Conservation (phyloP, 1,140 invertebrate genomes). For the Drosophila cardini region DNA sequence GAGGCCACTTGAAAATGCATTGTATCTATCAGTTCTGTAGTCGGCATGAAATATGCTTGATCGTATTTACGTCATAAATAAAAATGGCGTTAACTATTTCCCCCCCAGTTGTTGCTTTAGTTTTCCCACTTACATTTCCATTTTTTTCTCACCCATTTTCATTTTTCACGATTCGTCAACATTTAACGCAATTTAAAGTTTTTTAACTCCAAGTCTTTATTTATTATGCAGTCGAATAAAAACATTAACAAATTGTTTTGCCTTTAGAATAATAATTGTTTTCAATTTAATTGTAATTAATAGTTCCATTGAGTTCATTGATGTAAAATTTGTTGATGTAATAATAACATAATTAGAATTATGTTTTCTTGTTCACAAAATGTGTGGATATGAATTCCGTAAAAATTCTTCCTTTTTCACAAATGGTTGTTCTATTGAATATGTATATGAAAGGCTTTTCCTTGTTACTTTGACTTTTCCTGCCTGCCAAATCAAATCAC, state of each 20-base stretch:
- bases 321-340: too few species aligned
- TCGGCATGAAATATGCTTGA: constrained; percentile 73
- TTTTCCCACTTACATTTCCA: not conserved
- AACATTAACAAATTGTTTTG: constrained; percentile 22
- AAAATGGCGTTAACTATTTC: constrained; percentile 79
- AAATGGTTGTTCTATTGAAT: too few species aligned
- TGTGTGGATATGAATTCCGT: too few species aligned
- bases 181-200: constrained; percentile 75
- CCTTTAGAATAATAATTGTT: constrained; percentile 8
- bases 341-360: too few species aligned
- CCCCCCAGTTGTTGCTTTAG: constrained; percentile 40
- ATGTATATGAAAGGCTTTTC: not conserved
- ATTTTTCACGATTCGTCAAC: constrained; percentile 60
- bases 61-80: constrained; percentile 80
- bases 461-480: not conserved
- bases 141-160: not conserved
- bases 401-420: too few species aligned
- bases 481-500: constrained; percentile 4
- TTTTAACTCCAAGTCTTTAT: not conserved
- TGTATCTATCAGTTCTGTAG: constrained; percentile 78
- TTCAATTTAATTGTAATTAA: constrained; percentile 5
- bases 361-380: too few species aligned
- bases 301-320: too few species aligned
- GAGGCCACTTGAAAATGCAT: constrained; percentile 74
- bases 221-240: constrained; percentile 8